Base-by-base conservation (phyloP, 37 sponge, comb jelly and placozoan genomes). In the Mnemiopsis leidyi region DNA sequence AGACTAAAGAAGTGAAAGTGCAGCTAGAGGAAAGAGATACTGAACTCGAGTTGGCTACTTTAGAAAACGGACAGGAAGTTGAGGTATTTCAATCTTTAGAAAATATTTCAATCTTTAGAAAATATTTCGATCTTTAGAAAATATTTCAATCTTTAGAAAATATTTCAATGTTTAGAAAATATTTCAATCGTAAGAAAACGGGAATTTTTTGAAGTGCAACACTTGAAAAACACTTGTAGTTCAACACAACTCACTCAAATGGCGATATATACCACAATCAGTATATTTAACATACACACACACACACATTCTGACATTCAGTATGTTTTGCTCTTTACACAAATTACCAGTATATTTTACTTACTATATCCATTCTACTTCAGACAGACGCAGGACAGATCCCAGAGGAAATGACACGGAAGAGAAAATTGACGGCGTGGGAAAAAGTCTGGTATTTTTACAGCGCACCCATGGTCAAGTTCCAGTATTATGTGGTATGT, bases 381-480 rank as follows among this genome's bases (percentile, higher is more conserved):
- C 75, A 71, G 30, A 29, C 30, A 25, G 30, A 29, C n/a, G 30
- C 21, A 28, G 75, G 30, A 18, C 30, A 29, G n/a, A 71, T 28
- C 20, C 75, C 30, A 23, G 30, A 29, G n/a, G 75, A 71, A 25
- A n/a, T 28, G 75, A 71, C 20, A 48, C 9, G 73, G 21, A 69
- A 69, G n/a, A 5, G 73, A 25, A 79, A 79, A 21, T 28, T 79
- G 36, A 36, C 82, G 16, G 7, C 37, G 3, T 23, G 31, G 23
- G 82, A 35, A 79, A 28, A 32, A 30, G 7, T 79, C 7, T 33
- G 3, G 23, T 79, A 20, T 33, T 79, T 79, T 30, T 79, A 79
- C 82, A 79, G 3, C 36, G 82, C 82, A 7, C 82, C 82, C 2
- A 32, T 16, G 36, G 82, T 79, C 23, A 79, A 79, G 21, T 79